phyloP scores from a whole-genome alignment of 2,888 invertebrate species.

The Buathra laborator region DNA sequence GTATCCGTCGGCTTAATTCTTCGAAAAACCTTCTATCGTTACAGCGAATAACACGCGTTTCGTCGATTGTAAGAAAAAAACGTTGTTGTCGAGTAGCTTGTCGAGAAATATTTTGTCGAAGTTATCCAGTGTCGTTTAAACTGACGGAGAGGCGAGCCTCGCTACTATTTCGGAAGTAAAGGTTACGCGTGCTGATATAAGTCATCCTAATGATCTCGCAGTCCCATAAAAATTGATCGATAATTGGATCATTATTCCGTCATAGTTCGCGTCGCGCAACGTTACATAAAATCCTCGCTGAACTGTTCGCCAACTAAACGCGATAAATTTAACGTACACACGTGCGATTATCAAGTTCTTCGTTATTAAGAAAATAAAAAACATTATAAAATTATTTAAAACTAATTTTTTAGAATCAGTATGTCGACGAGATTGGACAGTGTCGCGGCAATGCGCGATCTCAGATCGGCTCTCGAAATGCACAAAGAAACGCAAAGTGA shows the following conservation, averaged over 20 bases:
- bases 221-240: slow-evolving; percentile 60
- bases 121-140: neutral
- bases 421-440: slow-evolving; percentile 63
- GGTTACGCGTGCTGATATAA: slow-evolving; percentile 42
- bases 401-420: slow-evolving; percentile 29
- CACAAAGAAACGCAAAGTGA: slow-evolving; percentile 52
- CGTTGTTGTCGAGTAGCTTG: slow-evolving; percentile 1
- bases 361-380: neutral
- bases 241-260: slow-evolving; percentile 62
- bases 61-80: slow-evolving; percentile 34
- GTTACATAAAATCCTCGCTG: slow-evolving; percentile 51
- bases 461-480: slow-evolving; percentile 64
- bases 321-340: slow-evolving; percentile 5
- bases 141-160: slow-evolving; percentile 16
- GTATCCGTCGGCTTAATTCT: slow-evolving; percentile 33
- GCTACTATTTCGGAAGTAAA: slow-evolving; percentile 31
- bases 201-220: slow-evolving; percentile 56
- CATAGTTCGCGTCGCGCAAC: slow-evolving; percentile 16
- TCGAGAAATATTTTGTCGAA: neutral
- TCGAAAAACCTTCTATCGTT: slow-evolving; percentile 40
- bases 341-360: slow-evolving; percentile 18
- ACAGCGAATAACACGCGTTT: slow-evolving; percentile 9
- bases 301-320: neutral
- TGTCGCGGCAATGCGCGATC: slow-evolving; percentile 61
- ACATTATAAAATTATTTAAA: neutral